Evolutionary conservation across 2,797 vertebrate species (phyloP), one percentile per base, ranked within the genome.

Genomic region (Siniperca obscura): DNA sequence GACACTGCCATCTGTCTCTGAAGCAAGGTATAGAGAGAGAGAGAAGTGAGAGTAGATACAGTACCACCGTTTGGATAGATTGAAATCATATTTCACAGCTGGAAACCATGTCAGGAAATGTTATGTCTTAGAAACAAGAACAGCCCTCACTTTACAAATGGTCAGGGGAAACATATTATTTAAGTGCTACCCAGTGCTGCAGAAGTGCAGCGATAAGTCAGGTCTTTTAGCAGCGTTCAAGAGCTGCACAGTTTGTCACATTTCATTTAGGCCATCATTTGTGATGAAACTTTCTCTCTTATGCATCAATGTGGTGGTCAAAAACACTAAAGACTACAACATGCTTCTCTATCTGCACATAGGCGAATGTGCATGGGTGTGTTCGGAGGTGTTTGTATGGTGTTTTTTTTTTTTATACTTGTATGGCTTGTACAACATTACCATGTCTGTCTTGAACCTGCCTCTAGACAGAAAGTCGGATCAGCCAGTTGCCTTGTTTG

Each of bases 51-150:
- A 27, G 53, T 3, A 70, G 65, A 74, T 56, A n/a, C 72, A 80
- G 60, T 2, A 25, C 48, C 19, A 4, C 65, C 44, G 3, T 81
- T 78, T 74, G 69, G 74, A 85, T 42, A 76, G 81, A 87, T 85
- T 87, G 65, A 89, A 88, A 87, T 87, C 70, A 82, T 89, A 85
- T 91, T 90, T 90, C 90, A 84, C 77, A 57, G 80, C 83, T 65
- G 57, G 64, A 85, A 69, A 76, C 38, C 40, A 16, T 52, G 77
- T 82, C 71, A 79, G 70, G 83, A 70, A 85, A 84, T 62, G 69
- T 70, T 74, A 34, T 42, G 59, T 42, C 76, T 22, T 25, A 57
- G 74, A 70, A 88, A 80, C 59, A 67, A 84, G 74, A 89, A 65
- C 59, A 40, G 85, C 50, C 72, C 62, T 71, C 8, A 0, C 64